Percentiles rank a stretch among this genome's conserved stretches.
Evolutionary conservation across 2,797 vertebrate species (phyloP).

Genomic region (Centropyge bicolor): DNA sequence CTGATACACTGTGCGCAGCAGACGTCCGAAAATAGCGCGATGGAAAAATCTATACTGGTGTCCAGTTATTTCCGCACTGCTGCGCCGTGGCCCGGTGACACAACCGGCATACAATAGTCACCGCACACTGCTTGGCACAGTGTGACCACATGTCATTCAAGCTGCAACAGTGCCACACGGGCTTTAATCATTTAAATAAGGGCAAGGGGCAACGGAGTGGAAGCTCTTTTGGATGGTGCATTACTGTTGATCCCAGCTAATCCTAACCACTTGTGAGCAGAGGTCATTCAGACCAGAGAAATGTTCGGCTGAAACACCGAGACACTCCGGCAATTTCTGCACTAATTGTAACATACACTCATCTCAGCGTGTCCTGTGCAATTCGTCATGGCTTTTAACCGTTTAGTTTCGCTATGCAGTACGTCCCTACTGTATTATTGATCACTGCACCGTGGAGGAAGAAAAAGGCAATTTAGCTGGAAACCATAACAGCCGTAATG

Average conservation of each 20-base stretch:
- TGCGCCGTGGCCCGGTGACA: constrained; percentile 53
- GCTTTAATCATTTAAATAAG: constrained; percentile 61
- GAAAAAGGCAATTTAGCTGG: constrained; percentile 42
- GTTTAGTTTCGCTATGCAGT: constrained; percentile 4
- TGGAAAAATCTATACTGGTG: constrained; percentile 87
- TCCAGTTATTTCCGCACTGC: constrained; percentile 77
- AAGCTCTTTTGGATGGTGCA: constrained; percentile 50
- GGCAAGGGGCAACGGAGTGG: constrained; percentile 41
- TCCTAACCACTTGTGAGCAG: constrained; percentile 56
- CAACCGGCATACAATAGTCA: constrained; percentile 58
- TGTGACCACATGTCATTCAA: constrained; percentile 75
- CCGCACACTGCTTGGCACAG: constrained; percentile 29
- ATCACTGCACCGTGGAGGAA: constrained; percentile 10
- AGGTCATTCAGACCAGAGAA: constrained; percentile 40
- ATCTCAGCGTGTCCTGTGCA: background rate
- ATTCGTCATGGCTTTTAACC: background rate
- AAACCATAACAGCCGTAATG: constrained; percentile 45
- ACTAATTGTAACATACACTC: background rate
- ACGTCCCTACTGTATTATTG: constrained; percentile 25
- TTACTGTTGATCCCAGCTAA: constrained; percentile 58
- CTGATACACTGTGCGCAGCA: constrained; percentile 56
- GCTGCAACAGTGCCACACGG: constrained; percentile 37
- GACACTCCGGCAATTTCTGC: background rate
- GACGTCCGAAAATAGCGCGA: constrained; percentile 74
- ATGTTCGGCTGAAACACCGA: constrained; percentile 35